Evolutionary conservation across 2,888 invertebrate genomes (phyloP).

Genomic region (Periphyllus acericola): DNA sequence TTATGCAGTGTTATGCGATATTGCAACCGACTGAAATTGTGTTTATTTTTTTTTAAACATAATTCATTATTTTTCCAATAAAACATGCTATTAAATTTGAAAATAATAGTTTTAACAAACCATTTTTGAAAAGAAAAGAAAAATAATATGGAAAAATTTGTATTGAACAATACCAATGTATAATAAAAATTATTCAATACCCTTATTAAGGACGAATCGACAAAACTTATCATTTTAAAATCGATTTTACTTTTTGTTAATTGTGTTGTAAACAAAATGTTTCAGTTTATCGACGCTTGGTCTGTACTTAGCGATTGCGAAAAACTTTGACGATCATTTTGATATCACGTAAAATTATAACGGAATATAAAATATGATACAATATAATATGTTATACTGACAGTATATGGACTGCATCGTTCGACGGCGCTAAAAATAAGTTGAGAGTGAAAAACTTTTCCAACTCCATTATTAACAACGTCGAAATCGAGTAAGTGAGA

Average conservation of each 20-base stretch:
- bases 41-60: too few species aligned
- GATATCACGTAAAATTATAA: background rate
- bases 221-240: background rate
- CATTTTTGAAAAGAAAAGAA: background rate
- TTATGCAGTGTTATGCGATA: too few species aligned
- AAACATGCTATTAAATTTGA: too few species aligned
- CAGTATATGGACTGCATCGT: background rate
- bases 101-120: too few species aligned
- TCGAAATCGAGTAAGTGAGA: background rate
- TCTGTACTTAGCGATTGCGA: background rate
- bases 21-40: too few species aligned
- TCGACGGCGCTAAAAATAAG: background rate
- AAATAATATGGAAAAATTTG: background rate
- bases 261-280: background rate
- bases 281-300: background rate
- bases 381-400: conserved; percentile 12
- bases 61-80: too few species aligned
- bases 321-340: background rate
- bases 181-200: background rate
- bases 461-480: conserved; percentile 13
- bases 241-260: background rate
- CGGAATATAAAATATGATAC: conserved; percentile 20
- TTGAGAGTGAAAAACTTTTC: conserved; percentile 14
- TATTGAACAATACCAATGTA: background rate
- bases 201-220: background rate